These are phyloP conservation scores for cattle (Bos taurus) DNA, from an alignment of 2,113 vertebrate genomes.

Conservation along the genomic window DNA sequence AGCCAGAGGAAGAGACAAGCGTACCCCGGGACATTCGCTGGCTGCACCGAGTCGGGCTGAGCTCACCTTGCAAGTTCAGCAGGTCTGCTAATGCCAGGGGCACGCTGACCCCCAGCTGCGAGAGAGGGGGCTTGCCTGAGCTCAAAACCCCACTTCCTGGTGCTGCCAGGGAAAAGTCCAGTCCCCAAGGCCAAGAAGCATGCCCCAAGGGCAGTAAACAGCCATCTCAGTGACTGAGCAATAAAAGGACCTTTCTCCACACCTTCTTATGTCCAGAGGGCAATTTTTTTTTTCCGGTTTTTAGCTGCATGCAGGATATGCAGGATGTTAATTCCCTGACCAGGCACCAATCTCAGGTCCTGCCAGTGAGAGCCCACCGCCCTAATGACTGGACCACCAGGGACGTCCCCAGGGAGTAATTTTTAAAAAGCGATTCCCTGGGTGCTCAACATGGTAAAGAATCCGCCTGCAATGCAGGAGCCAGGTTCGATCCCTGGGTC, in stretches of 20 bases:
- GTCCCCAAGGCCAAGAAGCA: background rate
- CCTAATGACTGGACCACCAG: rapidly evolving
- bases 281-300: rapidly evolving
- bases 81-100: background rate
- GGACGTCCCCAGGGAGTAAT: background rate
- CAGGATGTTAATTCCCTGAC: background rate
- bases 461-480: background rate
- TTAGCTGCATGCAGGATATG: background rate
- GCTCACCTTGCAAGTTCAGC: background rate
- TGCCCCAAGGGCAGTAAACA: rapidly evolving
- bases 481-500: rapidly evolving
- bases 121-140: background rate
- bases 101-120: background rate
- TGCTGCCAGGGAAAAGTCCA: rapidly evolving
- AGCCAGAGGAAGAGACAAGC: rapidly evolving
- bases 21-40: rapidly evolving
- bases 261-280: rapidly evolving
- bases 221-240: rapidly evolving
- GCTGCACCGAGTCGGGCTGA: rapidly evolving
- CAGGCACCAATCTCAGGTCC: background rate
- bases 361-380: background rate
- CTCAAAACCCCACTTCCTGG: background rate
- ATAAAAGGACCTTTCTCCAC: rapidly evolving
- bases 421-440: background rate
- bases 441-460: background rate